Evolutionary conservation across 2,797 vertebrate genomes (phyloP), one percentile per base, ranked within the genome.

Genomic region (Orestias chungarensis): DNA sequence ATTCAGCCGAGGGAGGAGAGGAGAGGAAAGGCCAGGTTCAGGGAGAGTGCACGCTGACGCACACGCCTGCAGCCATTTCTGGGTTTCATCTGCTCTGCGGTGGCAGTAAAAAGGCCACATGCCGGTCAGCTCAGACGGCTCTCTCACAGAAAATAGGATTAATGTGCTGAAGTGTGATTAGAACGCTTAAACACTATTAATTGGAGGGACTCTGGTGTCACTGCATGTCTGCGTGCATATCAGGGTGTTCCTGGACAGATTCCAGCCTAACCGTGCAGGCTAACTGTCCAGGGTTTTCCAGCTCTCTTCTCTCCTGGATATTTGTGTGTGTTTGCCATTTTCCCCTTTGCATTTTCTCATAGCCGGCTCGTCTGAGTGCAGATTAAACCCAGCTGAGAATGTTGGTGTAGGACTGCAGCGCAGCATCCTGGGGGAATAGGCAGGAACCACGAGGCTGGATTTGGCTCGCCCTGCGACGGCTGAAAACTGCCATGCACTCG

Each of bases 351-450:
- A 91, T 95, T 96, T 96, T 95, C 96, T 96, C 97, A 95, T 97
- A 97, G 97, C 96, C 97, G 96, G 96, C 96, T 96, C 96, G 97
- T 99, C 97, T 98, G 96, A 97, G 94, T 94, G 95, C 96, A 99
- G 98, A 99, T 99, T 99, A 96, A 99, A 98, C 96, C 94, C 98
- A 99, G 97, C 98, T 99, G 98, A 98, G 98, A 99, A 99, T 98
- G 98, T 95, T 89, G 96, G 95, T 95, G 94, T 94, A 93, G 95
- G 95, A 94, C 96, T 93, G 96, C 94, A 95, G 95, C 78, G 74
- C 84, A 91, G 85, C 84, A 92, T 96, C 98, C 97, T 95, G 73
- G 0, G 96, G 98, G 97, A 98, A 98, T 97, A 96, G 94, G 95
- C 98, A 98, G 98, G 98, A 99, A 98, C 97, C 95, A 88, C 92